phyloP scores from a whole-genome alignment of 2,888 invertebrate species.

The Drosophila anomalipes region DNA sequence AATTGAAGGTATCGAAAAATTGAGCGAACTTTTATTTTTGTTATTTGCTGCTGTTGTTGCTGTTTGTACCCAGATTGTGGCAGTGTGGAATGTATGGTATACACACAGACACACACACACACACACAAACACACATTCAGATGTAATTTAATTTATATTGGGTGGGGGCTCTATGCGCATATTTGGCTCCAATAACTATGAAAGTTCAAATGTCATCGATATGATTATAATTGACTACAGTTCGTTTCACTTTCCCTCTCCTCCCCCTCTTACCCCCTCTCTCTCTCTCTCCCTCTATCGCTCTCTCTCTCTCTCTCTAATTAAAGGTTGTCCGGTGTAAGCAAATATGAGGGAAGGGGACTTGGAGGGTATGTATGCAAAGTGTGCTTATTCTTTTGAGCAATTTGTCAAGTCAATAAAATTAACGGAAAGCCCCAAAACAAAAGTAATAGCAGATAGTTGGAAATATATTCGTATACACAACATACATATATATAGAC shows the following conservation, averaged over 20 bases:
- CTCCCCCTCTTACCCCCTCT: too few relatives aligned
- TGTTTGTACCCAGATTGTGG: slow-evolving; percentile 46
- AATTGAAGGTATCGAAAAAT: neutral
- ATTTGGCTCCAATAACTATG: slow-evolving; percentile 49
- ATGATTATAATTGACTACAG: slow-evolving; percentile 48
- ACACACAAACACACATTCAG: neutral
- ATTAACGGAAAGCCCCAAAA: slow-evolving; percentile 17
- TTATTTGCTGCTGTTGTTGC: slow-evolving; percentile 20
- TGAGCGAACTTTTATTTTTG: neutral
- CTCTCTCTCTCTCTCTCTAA: neutral
- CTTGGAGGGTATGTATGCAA: neutral
- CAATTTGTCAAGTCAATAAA: slow-evolving; percentile 40
- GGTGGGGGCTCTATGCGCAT: slow-evolving; percentile 9
- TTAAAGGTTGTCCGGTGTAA: slow-evolving; percentile 1
- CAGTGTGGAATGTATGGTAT: slow-evolving; percentile 2
- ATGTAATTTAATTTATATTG: slow-evolving; percentile 40
- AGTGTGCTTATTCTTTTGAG: neutral
- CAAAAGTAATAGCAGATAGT: neutral
- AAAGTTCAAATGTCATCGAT: slow-evolving; percentile 70
- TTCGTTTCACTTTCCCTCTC: neutral
- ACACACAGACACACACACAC: neutral
- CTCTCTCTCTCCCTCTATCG: neutral
- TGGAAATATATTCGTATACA: neutral
- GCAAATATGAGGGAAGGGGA: neutral
- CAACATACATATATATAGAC: neutral